These are phyloP conservation scores for Myxocyprinus asiaticus DNA, from an alignment of 2,113 vertebrate species.

Conservation along the genomic window DNA sequence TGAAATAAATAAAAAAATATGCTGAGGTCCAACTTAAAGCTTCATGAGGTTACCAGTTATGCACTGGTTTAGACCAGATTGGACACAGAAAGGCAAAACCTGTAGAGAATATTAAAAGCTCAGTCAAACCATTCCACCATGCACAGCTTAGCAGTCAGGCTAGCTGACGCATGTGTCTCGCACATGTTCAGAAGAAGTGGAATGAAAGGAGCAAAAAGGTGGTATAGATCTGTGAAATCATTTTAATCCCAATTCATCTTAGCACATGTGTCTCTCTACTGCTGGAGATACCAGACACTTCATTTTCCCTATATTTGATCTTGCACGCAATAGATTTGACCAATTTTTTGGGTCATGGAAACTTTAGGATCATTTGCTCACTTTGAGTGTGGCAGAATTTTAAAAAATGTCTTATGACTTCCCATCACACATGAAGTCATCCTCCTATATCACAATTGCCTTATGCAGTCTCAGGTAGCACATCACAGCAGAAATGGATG, in stretches of 20 bases:
- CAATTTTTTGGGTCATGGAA: slow-evolving; percentile 11
- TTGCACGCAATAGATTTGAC: slow-evolving; percentile 15
- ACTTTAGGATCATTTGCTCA: not conserved
- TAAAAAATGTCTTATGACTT: slow-evolving; percentile 16
- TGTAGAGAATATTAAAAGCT: not conserved
- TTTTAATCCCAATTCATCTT: slow-evolving; percentile 69
- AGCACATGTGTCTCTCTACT: slow-evolving; percentile 58
- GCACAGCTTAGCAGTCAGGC: not conserved
- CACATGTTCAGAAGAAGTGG: slow-evolving; percentile 69
- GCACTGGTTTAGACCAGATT: not conserved
- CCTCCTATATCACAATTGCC: slow-evolving; percentile 27
- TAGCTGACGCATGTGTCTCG: slow-evolving; percentile 65
- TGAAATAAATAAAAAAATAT: not conserved
- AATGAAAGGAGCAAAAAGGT: slow-evolving; percentile 68
- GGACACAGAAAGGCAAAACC: not conserved
- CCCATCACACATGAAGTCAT: slow-evolving; percentile 15
- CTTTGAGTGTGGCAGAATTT: not conserved
- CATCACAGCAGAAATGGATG: slow-evolving; percentile 66
- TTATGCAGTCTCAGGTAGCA: slow-evolving; percentile 54
- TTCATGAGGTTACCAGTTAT: not conserved
- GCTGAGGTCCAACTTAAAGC: not conserved
- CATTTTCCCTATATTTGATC: slow-evolving; percentile 41
- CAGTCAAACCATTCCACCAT: slow-evolving; percentile 18
- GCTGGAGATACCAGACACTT: slow-evolving; percentile 46
- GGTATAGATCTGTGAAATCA: slow-evolving; percentile 70